Base-by-base conservation (phyloP, 64 coral and sea anemone species). In the Porites australiensis region DNA sequence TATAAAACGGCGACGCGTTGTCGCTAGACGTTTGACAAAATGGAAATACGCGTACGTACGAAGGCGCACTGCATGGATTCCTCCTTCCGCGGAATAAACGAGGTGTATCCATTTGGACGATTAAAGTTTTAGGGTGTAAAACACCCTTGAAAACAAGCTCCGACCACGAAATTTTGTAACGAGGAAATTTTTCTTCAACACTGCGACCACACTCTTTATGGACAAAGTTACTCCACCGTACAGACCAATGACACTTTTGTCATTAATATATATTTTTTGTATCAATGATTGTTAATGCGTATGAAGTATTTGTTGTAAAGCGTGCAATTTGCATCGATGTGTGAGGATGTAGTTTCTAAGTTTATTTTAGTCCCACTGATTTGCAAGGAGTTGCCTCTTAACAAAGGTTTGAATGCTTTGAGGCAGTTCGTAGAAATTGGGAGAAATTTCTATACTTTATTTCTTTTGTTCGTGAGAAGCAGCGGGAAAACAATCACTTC, bases 211-310 rank as follows among this genome's bases (percentile, higher is more conserved):
- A 74, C 10, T 37, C 27, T 45, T 64, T 20, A 80, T 65, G 79
- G 61, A 82, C 58, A 64, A 50, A 64, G 43, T 64, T 82, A 83
- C 79, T 63, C 16, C 59, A 83, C 58, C 46, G 22, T 16, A 63
- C 15, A 48, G 58, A 84, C 81, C 27, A 84, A 69, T 14, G 79
- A 82, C 79, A 82, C 64, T 48, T 82, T 82, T 66, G 59, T 64
- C 64, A 64, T 82, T 64, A 48, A 64, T 64, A 19, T 64, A 27
- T 23, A 37, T 79, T 79, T 79, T 57, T 79, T 61, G 58, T 60
- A 62, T 61, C 4, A 62, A 61, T 62, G 4, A 52, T 45, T 13
- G 58, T 7, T 54, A 18, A 19, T 64, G 62, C 13, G 19, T 76
- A 60, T 27, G 20, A 67, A 69, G 9, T 84, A 15, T 80, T 21